These are phyloP conservation scores for Poicephalus meyeri DNA, from an alignment of 2,113 vertebrate genomes.

Conservation along the genomic window DNA sequence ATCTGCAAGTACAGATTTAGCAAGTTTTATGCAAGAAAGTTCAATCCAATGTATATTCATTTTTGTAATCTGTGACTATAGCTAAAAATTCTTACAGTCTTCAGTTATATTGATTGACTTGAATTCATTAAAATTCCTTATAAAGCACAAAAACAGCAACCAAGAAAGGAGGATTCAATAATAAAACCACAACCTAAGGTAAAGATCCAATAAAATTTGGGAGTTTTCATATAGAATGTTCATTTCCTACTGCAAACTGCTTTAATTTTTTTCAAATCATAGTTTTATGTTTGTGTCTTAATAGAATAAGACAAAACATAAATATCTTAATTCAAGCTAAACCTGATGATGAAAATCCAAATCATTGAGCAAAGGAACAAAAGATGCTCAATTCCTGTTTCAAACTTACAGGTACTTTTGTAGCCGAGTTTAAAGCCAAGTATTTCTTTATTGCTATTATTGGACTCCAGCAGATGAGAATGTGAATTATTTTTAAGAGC, in stretches of 20 bases:
- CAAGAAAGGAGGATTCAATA: background rate
- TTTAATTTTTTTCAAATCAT: background rate
- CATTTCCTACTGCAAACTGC: background rate
- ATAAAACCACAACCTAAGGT: background rate
- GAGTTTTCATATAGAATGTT: background rate
- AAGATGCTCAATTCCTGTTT: background rate
- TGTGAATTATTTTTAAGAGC: background rate
- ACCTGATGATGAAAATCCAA: background rate
- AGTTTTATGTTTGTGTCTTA: background rate
- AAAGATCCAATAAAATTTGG: background rate
- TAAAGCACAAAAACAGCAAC: background rate
- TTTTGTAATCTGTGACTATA: background rate
- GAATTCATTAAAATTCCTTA: background rate
- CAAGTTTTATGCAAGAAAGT: background rate
- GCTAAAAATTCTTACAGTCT: background rate
- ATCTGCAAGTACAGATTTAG: fast-evolving
- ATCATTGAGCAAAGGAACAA: background rate
- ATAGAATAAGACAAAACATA: background rate
- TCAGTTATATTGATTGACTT: background rate
- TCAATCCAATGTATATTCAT: background rate
- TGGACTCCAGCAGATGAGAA: background rate
- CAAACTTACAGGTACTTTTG: background rate
- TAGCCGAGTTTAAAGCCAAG: background rate
- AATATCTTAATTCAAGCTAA: background rate
- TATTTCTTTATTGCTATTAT: background rate